Evolutionary conservation across 2,113 vertebrate species (phyloP).

Genomic region (Thalassarche chlororhynchos): DNA sequence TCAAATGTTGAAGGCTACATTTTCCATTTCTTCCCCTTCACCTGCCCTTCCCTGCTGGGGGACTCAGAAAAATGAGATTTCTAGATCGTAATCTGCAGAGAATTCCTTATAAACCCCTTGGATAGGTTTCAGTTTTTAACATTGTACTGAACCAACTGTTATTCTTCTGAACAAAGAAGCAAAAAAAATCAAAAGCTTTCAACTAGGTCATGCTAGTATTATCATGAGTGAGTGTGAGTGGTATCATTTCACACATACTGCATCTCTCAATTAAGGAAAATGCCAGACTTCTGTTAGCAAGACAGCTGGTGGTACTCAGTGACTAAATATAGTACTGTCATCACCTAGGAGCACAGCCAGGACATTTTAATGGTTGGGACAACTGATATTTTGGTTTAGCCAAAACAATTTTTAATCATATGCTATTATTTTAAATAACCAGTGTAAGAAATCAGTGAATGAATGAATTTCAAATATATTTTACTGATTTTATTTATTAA

Average conservation of each 20-base stretch:
- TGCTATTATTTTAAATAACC: conserved; percentile 33
- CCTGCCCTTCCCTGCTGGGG: neutral
- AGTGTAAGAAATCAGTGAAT: conserved; percentile 24
- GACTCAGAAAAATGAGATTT: conserved; percentile 43
- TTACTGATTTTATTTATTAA: neutral
- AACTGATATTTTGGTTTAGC: conserved; percentile 66
- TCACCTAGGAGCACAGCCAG: conserved; percentile 61
- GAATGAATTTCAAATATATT: neutral
- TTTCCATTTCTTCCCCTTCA: conserved; percentile 3
- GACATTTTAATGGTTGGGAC: conserved; percentile 60
- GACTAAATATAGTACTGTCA: conserved; percentile 73
- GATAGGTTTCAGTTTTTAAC: conserved; percentile 43
- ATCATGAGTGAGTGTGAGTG: conserved; percentile 66
- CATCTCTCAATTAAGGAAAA: conserved; percentile 72
- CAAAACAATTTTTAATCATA: conserved; percentile 62
- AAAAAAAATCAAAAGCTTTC: conserved; percentile 59
- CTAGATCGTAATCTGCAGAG: conserved; percentile 30
- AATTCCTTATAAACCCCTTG: conserved; percentile 40
- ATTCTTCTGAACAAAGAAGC: conserved; percentile 56
- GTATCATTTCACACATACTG: conserved; percentile 71
- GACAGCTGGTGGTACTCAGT: conserved; percentile 71
- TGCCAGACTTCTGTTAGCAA: conserved; percentile 71
- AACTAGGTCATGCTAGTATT: conserved; percentile 67
- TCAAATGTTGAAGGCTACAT: neutral
- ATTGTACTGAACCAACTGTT: conserved; percentile 39